phyloP scores from a whole-genome alignment of 2,113 vertebrate species.

The Pseudois nayaur region DNA sequence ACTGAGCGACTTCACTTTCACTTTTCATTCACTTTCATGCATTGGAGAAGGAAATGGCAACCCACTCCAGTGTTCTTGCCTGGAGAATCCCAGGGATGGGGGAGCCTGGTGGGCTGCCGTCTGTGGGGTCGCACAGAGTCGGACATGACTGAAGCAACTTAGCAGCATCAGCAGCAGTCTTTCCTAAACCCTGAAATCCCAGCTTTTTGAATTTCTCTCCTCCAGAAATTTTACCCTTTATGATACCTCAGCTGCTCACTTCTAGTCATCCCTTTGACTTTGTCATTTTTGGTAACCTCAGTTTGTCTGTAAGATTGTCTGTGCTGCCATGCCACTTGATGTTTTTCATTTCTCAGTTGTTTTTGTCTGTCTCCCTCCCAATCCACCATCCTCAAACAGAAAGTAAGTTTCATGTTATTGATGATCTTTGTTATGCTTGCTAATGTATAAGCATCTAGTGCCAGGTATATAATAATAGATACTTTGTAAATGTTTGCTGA shows the following conservation, averaged over 20 bases:
- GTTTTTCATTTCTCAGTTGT: background rate
- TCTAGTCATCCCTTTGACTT: background rate
- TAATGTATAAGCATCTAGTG: background rate
- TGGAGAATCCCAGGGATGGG: no score
- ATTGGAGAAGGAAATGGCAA: no score
- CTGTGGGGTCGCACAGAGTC: no score
- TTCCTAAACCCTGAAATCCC: background rate
- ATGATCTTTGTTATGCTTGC: background rate
- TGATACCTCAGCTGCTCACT: background rate
- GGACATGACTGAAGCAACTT: no score
- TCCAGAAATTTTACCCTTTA: background rate
- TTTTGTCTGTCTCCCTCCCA: background rate
- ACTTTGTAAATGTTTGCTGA: background rate
- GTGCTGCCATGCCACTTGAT: background rate
- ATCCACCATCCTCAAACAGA: background rate
- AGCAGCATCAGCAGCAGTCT: background rate
- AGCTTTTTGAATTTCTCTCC: background rate
- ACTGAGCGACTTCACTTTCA: no score
- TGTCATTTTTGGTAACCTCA: background rate
- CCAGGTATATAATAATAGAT: background rate
- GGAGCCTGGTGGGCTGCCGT: no score
- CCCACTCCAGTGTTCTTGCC: no score
- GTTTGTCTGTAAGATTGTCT: background rate
- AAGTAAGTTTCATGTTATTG: conserved; percentile 23
- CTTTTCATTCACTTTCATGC: no score